A percentile compares a stretch with the other conserved stretches of the same genome.
These are phyloP conservation scores for Lobophora halterata DNA, from an alignment of 2,888 invertebrate species.

Conservation along the genomic window DNA sequence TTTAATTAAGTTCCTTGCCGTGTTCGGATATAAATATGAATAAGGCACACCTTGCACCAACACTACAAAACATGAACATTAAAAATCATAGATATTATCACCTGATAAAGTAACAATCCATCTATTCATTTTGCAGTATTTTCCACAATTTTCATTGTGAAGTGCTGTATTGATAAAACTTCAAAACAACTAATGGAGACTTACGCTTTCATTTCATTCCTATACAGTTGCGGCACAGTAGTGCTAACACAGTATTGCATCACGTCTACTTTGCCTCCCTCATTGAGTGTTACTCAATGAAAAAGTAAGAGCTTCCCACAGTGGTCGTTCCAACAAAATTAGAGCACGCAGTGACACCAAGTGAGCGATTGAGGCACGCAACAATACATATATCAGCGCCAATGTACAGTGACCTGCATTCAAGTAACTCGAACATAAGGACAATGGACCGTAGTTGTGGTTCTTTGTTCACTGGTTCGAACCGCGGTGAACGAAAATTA, in stretches of 20 bases:
- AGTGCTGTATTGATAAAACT: too few species aligned
- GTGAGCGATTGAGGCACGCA: constrained; percentile 51
- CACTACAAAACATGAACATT: too few species aligned
- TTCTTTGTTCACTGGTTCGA: constrained; percentile 43
- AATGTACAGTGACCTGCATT: constrained; percentile 43
- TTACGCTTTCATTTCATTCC: too few species aligned
- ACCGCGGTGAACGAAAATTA: constrained; percentile 2
- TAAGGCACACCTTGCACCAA: not conserved
- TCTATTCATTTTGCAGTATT: too few species aligned
- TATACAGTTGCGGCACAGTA: too few species aligned
- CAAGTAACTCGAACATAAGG: constrained; percentile 25
- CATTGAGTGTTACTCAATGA: constrained; percentile 49
- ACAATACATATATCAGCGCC: constrained; percentile 47
- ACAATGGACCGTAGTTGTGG: constrained; percentile 32
- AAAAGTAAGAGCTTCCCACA: constrained; percentile 64
- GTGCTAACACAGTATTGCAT: too few species aligned
- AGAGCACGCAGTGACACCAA: constrained; percentile 66
- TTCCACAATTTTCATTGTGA: too few species aligned
- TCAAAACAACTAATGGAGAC: too few species aligned
- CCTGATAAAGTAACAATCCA: too few species aligned
- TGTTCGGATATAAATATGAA: not conserved
- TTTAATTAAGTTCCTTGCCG: constrained; percentile 2
- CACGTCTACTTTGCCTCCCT: constrained; percentile 37
- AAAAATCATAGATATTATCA: too few species aligned
- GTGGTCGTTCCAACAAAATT: constrained; percentile 57